Conservation (phyloP, 2,888 invertebrate species). For the Nematopogon swammerdamellus region DNA sequence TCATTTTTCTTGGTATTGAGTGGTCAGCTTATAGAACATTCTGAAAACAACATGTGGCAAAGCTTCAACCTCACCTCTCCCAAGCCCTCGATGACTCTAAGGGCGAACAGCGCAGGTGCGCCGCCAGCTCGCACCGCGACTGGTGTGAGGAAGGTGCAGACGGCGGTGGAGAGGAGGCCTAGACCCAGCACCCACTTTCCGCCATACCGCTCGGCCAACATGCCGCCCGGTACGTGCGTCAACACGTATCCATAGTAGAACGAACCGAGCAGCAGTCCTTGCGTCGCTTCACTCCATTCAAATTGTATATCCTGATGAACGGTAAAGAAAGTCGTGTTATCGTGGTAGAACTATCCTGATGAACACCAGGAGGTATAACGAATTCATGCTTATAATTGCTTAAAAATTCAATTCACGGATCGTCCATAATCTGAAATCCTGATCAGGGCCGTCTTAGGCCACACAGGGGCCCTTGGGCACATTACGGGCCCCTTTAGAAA, state of each 20-base stretch:
- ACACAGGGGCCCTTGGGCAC: too few relatives aligned
- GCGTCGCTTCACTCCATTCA: slow-evolving; percentile 67
- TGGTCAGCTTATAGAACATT: too few relatives aligned
- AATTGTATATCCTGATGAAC: slow-evolving; percentile 29
- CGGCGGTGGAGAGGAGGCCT: slow-evolving; percentile 75
- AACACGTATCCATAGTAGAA: slow-evolving; percentile 85
- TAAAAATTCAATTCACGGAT: too few relatives aligned
- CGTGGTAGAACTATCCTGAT: too few relatives aligned
- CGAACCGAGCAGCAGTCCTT: slow-evolving; percentile 74
- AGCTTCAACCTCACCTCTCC: slow-evolving; percentile 77
- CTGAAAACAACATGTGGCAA: too few relatives aligned
- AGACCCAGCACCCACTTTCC: slow-evolving; percentile 81
- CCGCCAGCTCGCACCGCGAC: slow-evolving; percentile 59
- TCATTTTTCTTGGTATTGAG: too few relatives aligned
- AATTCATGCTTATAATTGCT: too few relatives aligned
- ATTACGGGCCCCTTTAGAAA: too few relatives aligned
- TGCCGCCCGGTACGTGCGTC: slow-evolving; percentile 81
- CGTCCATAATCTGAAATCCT: too few relatives aligned
- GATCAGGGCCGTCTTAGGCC: too few relatives aligned
- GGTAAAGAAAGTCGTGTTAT: too few relatives aligned
- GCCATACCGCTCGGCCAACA: slow-evolving; percentile 76
- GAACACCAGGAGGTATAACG: too few relatives aligned
- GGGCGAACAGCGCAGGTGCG: slow-evolving; percentile 49
- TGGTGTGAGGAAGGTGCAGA: slow-evolving; percentile 80
- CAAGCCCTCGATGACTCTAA: slow-evolving; percentile 51